A percentile compares a stretch with the other conserved stretches of the same genome.
Evolutionary conservation across 2,113 vertebrate genomes (phyloP).

Genomic region (western clawed frog (Xenopus tropicalis)): UCB_Xtro_10.0 CM004449.2:14484001-14484500

Average conservation of each 20-base stretch:
- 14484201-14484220: neutral
- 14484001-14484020: too few relatives aligned
- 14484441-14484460: neutral
- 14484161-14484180: too few relatives aligned
- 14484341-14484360: neutral
- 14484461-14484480: neutral
- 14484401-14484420: neutral
- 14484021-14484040: too few relatives aligned
- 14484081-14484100: too few relatives aligned
- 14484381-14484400: neutral
- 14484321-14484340: neutral
- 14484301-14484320: neutral
- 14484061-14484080: too few relatives aligned
- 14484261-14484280: neutral
- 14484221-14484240: neutral
- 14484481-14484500: neutral
- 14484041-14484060: too few relatives aligned
- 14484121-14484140: too few relatives aligned
- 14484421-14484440: neutral
- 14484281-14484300: neutral
- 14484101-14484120: too few relatives aligned
- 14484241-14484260: conserved; percentile 7
- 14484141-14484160: too few relatives aligned
- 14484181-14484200: too few relatives aligned
- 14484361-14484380: conserved; percentile 1